phyloP scores from a whole-genome alignment of 2,113 vertebrate genomes.

The Dendropsophus ebraccatus region DNA sequence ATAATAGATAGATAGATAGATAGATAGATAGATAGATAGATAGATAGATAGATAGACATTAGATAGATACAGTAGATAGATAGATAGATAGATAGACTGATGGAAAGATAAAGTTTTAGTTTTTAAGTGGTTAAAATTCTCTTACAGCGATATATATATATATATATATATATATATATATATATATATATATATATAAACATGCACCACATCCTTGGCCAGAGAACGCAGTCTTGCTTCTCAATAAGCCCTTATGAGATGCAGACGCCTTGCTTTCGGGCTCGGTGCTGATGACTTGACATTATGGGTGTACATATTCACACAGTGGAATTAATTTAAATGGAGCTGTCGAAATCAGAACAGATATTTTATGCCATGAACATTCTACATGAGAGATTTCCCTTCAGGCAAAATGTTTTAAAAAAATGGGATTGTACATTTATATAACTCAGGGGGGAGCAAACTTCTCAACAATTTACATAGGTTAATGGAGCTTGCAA shows the following conservation, averaged over 20 bases:
- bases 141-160: too few relatives aligned
- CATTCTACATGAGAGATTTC: slow-evolving; percentile 10
- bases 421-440: neutral
- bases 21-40: too few relatives aligned
- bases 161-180: too few relatives aligned
- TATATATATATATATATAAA: too few relatives aligned
- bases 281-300: neutral
- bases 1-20: too few relatives aligned
- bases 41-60: too few relatives aligned
- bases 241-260: neutral
- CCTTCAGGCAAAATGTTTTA: neutral
- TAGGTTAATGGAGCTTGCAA: neutral
- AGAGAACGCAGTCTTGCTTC: neutral
- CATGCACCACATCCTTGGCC: too few relatives aligned
- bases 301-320: slow-evolving; percentile 24
- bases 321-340: slow-evolving; percentile 24
- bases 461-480: neutral
- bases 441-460: neutral
- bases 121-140: too few relatives aligned
- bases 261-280: neutral
- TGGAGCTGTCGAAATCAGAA: slow-evolving; percentile 31
- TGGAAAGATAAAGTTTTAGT: too few relatives aligned
- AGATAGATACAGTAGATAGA: too few relatives aligned
- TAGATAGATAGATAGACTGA: too few relatives aligned
- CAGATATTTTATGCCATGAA: slow-evolving; percentile 28